A percentile compares a stretch with the other conserved stretches of the same genome.
phyloP scores from a whole-genome alignment of 2,888 invertebrate genomes.

The Allolobophora icterica region DNA sequence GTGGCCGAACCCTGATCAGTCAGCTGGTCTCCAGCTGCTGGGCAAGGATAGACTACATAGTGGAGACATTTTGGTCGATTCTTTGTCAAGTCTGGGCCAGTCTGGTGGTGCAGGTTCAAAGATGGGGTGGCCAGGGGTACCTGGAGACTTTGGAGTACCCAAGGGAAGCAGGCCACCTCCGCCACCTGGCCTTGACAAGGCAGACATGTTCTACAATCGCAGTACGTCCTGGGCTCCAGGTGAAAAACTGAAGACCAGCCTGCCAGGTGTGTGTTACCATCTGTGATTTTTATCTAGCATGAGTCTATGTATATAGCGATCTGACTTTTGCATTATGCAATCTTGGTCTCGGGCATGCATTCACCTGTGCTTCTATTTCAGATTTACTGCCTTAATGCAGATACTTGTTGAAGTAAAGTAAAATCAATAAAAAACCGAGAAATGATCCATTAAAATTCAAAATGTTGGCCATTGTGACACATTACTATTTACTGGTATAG shows the following conservation, averaged over 20 bases:
- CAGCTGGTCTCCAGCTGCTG: not conserved
- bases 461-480: not conserved
- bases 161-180: conserved; percentile 34
- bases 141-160: conserved; percentile 11
- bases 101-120: not conserved
- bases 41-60: not conserved
- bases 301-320: not conserved
- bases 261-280: not conserved
- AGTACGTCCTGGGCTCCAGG: conserved; percentile 39
- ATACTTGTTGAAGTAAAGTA: no score
- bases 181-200: conserved; percentile 36
- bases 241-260: conserved; percentile 32
- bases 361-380: not conserved
- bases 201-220: conserved; percentile 22
- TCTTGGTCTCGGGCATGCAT: not conserved
- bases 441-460: no score
- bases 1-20: not conserved
- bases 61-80: not conserved
- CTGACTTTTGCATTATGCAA: not conserved
- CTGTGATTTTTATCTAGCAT: not conserved
- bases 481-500: no score
- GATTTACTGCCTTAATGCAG: no score
- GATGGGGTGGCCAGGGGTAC: conserved; percentile 26
- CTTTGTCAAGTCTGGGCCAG: not conserved
- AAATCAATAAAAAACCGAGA: no score